phyloP scores from a whole-genome alignment of 2,888 invertebrate species.

The Flexamia atlantica region DNA sequence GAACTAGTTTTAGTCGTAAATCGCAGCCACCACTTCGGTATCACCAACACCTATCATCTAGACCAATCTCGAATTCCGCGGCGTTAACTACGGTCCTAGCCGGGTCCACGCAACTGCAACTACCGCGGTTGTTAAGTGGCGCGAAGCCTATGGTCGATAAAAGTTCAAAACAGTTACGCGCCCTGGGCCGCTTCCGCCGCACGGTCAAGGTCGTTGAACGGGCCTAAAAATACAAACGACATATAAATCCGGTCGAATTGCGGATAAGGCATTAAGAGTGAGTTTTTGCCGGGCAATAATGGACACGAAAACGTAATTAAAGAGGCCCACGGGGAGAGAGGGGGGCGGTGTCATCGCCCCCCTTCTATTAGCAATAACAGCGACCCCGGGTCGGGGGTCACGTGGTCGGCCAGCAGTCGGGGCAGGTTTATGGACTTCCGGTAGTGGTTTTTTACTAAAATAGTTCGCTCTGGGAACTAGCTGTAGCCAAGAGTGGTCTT shows the following conservation, averaged over 20 bases:
- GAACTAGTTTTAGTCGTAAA: not conserved
- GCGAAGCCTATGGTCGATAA: slow-evolving; percentile 20
- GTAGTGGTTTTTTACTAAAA: not conserved
- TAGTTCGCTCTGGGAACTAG: not conserved
- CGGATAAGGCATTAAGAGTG: slow-evolving; percentile 42
- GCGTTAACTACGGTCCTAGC: slow-evolving; percentile 1
- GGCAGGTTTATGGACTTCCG: slow-evolving; percentile 14
- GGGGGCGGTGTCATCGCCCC: not conserved
- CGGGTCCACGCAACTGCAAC: slow-evolving; percentile 6
- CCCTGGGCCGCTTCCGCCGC: not conserved
- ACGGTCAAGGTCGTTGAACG: slow-evolving; percentile 35
- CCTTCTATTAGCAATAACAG: slow-evolving; percentile 1
- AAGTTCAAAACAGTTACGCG: slow-evolving; percentile 29
- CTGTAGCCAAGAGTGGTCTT: too few species aligned
- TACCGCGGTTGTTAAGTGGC: slow-evolving; percentile 10
- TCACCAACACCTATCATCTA: slow-evolving; percentile 25
- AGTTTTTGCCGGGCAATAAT: slow-evolving; percentile 33
- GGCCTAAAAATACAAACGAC: slow-evolving; percentile 35
- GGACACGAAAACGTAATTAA: slow-evolving; percentile 57
- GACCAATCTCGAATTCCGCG: slow-evolving; percentile 22
- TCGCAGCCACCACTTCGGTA: not conserved
- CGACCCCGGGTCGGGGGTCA: slow-evolving; percentile 32
- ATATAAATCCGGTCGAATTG: slow-evolving; percentile 45
- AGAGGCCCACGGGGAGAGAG: not conserved
- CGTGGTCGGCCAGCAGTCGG: not conserved